Percentiles rank a stretch among this genome's conserved stretches.
Evolutionary conservation across 2,797 vertebrate genomes (phyloP).

Genomic region (Enteromius fasciolatus): DNA sequence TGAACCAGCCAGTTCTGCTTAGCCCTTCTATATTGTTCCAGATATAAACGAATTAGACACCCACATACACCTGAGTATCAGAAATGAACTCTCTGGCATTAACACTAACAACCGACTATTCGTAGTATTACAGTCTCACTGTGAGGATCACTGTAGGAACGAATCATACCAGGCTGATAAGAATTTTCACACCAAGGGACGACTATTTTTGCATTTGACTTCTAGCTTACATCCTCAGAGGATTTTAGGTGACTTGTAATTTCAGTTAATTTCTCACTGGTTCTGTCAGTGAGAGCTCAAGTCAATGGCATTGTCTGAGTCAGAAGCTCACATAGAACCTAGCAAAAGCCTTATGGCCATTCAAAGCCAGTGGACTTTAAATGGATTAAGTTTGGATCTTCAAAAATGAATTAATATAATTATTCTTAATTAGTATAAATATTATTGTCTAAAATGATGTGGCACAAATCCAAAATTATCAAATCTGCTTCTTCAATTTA

Average conservation of each 20-base stretch:
- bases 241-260: slow-evolving; percentile 1
- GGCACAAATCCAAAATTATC: background rate
- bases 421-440: background rate
- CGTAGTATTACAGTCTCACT: background rate
- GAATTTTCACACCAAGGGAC: background rate
- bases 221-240: background rate
- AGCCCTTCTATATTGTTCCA: slow-evolving; percentile 28
- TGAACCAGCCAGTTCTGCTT: slow-evolving; percentile 34
- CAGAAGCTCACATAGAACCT: background rate
- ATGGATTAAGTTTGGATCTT: background rate
- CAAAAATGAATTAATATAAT: background rate
- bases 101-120: background rate
- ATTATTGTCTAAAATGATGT: background rate
- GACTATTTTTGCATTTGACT: background rate
- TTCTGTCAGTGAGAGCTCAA: background rate
- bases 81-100: background rate
- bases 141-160: background rate
- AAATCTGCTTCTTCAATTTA: background rate
- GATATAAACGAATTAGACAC: slow-evolving; percentile 44
- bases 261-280: background rate
- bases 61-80: slow-evolving; percentile 24
- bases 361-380: background rate
- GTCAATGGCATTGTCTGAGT: background rate
- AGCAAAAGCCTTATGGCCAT: background rate
- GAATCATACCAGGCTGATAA: background rate